Evolutionary conservation across 2,888 invertebrate species (phyloP).

Genomic region (Caenorhabditis sp.): DNA sequence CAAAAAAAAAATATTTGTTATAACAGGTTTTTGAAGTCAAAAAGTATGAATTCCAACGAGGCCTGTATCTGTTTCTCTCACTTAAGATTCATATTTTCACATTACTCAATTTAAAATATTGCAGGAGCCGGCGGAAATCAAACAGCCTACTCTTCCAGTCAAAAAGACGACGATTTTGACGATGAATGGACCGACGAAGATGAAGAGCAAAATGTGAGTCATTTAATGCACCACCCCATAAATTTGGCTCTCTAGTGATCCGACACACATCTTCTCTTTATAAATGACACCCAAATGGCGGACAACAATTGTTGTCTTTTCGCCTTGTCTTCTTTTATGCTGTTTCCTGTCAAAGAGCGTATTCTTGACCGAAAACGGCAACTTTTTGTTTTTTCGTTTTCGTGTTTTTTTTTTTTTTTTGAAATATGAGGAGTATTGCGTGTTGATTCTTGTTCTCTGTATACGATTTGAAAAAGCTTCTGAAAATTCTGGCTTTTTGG

Average conservation of each 20-base stretch:
- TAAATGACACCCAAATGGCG: background rate
- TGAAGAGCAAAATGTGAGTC: slow-evolving; percentile 61
- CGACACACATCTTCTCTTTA: background rate
- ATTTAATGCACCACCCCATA: background rate
- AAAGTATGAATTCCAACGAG: too few relatives aligned
- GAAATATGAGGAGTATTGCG: background rate
- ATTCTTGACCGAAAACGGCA: background rate
- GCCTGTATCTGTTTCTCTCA: too few relatives aligned
- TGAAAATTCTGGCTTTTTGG: too few relatives aligned
- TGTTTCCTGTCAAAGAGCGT: background rate
- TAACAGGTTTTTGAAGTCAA: too few relatives aligned
- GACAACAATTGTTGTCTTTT: slow-evolving; percentile 6
- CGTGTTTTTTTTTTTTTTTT: slow-evolving; percentile 1
- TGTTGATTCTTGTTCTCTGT: too few relatives aligned
- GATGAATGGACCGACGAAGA: slow-evolving; percentile 71
- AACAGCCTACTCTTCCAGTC: slow-evolving; percentile 71
- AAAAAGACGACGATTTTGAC: slow-evolving; percentile 64
- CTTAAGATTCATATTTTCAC: background rate
- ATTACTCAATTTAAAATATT: slow-evolving; percentile 1
- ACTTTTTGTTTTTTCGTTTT: background rate
- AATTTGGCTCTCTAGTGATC: background rate
- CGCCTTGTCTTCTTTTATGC: background rate
- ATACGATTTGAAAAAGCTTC: too few relatives aligned
- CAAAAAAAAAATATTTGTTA: too few relatives aligned
- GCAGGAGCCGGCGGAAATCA: background rate